Evolutionary conservation across 2,888 invertebrate species (phyloP), one percentile per base, ranked within the genome.

Genomic region (Piscicola geometra): DNA sequence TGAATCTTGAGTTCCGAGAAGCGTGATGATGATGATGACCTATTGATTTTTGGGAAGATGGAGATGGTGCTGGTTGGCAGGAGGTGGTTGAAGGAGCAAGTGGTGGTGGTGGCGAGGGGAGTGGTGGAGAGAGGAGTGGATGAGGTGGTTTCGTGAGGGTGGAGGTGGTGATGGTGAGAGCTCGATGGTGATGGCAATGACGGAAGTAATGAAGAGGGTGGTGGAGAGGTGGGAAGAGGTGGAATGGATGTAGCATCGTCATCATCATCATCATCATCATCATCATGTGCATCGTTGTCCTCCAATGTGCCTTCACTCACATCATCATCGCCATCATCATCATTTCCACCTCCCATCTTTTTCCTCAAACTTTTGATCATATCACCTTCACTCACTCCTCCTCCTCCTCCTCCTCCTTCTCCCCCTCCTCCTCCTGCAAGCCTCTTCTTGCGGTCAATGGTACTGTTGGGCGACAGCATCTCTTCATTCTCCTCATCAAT

Each of bases 241-340:
- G 60, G 60, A n/a, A n/a, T n/a, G 5, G 60, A 56, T 15, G 5
- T n/a, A 5, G 5, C 60, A 56, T 56, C 60, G n/a, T 56, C 60
- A 56, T 56, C n/a, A 25, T 21, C 60, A 25, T 56, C 60, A 56
- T 56, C 60, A 56, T 56, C 25, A 67, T 35, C 67, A 28, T 9
- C 64, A 12, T 28, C 25, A n/a, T n/a, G n/a, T n/a, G n/a, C n/a
- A 67, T 67, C 35, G n/a, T 35, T 35, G 18, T 35, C 35, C 33
- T 32, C 33, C 30, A 67, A 18, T 2, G 33, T 33, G 30, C 67
- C 67, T 28, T 67, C 32, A 32, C 67, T 33, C 9, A 15, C 70
- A 70, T 70, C 70, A 70, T 70, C 70, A 70, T 70, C 70, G 25
- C 41, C 70, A 70, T 35, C 70, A 56, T 25, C 25, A 56, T 56